Percentiles rank a stretch among this genome's conserved stretches.
These are phyloP conservation scores for Eublepharis macularius DNA, from an alignment of 2,113 vertebrate genomes.

Conservation along the genomic window DNA sequence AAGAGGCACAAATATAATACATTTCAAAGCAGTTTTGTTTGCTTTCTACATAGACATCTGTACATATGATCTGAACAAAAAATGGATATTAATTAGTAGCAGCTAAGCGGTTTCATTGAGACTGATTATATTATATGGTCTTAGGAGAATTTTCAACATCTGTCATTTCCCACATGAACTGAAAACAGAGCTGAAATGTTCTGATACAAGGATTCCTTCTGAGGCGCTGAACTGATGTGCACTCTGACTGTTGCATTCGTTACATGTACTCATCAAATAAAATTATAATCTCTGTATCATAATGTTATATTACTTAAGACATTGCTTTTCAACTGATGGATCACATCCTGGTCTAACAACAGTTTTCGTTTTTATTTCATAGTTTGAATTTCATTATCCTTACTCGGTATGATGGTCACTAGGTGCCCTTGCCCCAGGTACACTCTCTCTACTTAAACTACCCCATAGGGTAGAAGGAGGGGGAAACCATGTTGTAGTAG, in stretches of 20 bases:
- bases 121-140: background rate
- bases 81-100: background rate
- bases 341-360: too few relatives aligned
- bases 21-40: background rate
- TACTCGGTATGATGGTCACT: too few relatives aligned
- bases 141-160: background rate
- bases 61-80: background rate
- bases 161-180: background rate
- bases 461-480: too few relatives aligned
- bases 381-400: too few relatives aligned
- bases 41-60: constrained; percentile 3
- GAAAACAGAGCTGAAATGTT: background rate
- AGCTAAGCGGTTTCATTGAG: background rate
- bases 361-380: too few relatives aligned
- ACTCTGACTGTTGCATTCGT: background rate
- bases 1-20: background rate
- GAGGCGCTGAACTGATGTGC: background rate
- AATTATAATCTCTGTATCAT: background rate
- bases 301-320: background rate
- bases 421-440: too few relatives aligned
- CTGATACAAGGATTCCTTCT: background rate
- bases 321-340: too few relatives aligned
- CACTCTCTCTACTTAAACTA: too few relatives aligned
- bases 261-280: background rate
- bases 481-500: too few relatives aligned